phyloP scores from a whole-genome alignment of 37 sponge, comb jelly and placozoan genomes.

The Mnemiopsis leidyi region DNA sequence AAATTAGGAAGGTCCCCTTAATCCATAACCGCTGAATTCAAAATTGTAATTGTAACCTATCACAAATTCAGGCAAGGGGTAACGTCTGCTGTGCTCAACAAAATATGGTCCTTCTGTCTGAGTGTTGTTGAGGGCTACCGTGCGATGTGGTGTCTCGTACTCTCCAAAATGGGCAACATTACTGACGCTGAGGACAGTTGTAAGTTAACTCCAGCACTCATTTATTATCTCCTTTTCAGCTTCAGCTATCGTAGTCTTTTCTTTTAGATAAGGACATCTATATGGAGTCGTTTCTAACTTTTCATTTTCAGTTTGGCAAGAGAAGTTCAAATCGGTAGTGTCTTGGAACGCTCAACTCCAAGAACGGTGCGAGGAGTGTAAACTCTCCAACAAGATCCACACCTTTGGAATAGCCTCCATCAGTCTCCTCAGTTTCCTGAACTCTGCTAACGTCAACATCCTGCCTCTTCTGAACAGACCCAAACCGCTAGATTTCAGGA shows the following conservation, averaged over 20 bases:
- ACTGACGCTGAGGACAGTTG: slow-evolving; percentile 41
- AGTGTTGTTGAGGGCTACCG: slow-evolving; percentile 14
- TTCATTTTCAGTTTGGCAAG: slow-evolving; percentile 54
- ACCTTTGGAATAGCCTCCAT: slow-evolving; percentile 3
- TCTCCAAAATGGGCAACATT: slow-evolving; percentile 50
- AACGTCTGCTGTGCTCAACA: not conserved
- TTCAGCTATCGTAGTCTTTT: too few species aligned
- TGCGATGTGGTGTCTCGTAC: not conserved
- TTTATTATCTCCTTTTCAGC: too few species aligned
- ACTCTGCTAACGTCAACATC: not conserved
- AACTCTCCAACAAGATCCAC: slow-evolving; percentile 31
- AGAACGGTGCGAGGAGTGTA: slow-evolving; percentile 38
- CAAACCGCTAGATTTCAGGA: not conserved
- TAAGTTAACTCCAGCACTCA: not conserved
- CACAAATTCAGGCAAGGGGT: not conserved
- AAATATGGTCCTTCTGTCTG: slow-evolving; percentile 37
- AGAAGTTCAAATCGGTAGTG: slow-evolving; percentile 7
- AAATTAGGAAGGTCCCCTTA: too few species aligned
- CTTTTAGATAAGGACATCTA: too few species aligned
- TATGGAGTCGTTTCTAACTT: too few species aligned
- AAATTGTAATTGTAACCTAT: too few species aligned
- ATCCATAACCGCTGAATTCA: too few species aligned
- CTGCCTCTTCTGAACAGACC: slow-evolving; percentile 48
- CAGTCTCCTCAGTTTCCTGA: not conserved
- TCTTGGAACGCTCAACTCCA: slow-evolving; percentile 55